Evolutionary conservation across 2,797 vertebrate species (phyloP).

Genomic region (Serranus cabrilla): DNA sequence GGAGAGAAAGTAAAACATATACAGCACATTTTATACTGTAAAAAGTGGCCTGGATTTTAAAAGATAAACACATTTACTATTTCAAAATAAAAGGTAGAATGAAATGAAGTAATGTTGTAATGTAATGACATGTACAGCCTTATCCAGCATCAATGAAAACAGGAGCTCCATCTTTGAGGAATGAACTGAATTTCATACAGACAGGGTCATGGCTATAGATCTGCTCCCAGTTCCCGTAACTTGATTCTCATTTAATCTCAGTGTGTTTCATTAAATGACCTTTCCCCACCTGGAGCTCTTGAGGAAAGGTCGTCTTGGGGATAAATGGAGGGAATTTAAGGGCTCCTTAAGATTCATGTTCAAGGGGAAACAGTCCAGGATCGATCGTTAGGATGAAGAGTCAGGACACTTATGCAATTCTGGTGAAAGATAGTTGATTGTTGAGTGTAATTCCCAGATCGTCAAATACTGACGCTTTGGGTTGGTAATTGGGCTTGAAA

Average conservation of each 20-base stretch:
- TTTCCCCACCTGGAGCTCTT: conserved; percentile 16
- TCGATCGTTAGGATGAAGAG: neutral
- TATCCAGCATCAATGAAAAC: neutral
- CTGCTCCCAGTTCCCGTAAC: conserved; percentile 14
- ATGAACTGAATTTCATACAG: neutral
- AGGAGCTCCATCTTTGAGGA: neutral
- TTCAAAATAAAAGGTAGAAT: conserved; percentile 11
- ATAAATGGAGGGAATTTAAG: conserved; percentile 31
- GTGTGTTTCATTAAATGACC: conserved; percentile 44
- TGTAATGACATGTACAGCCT: too few relatives aligned
- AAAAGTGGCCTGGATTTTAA: neutral
- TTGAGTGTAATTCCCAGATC: too few relatives aligned
- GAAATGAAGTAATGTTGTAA: too few relatives aligned
- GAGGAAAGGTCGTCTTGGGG: neutral
- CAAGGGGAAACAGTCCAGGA: neutral
- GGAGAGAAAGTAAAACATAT: neutral
- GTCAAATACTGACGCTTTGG: too few relatives aligned
- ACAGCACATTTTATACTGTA: neutral
- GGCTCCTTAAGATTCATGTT: conserved; percentile 12
- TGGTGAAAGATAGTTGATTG: too few relatives aligned
- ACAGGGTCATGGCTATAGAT: neutral
- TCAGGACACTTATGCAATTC: too few relatives aligned
- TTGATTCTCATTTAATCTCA: conserved; percentile 36
- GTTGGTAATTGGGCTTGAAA: neutral
- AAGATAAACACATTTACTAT: neutral